Conservation (phyloP, 1,140 invertebrate species). For the Monomorium pharaonis region DNA sequence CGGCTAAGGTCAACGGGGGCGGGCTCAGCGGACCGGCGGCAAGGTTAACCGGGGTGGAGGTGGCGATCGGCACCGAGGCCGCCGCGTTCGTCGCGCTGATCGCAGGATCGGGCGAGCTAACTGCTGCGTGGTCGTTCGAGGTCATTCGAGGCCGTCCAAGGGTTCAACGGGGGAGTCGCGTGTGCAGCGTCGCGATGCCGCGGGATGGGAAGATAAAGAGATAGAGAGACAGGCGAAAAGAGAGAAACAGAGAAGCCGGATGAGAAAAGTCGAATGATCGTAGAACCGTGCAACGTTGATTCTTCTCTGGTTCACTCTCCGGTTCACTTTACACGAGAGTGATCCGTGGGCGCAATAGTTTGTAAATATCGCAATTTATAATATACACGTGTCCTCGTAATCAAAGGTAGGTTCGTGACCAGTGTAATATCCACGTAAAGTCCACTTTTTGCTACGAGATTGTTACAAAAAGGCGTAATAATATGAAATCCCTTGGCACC, state of each 20-base stretch:
- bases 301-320: slow-evolving; percentile 53
- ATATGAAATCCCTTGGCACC: not conserved
- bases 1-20: slow-evolving; percentile 85
- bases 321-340: not conserved
- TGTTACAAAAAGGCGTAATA: not conserved
- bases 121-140: slow-evolving; percentile 47
- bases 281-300: slow-evolving; percentile 49
- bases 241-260: slow-evolving; percentile 66
- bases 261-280: slow-evolving; percentile 60
- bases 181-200: slow-evolving; percentile 57
- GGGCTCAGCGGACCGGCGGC: slow-evolving; percentile 85
- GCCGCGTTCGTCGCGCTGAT: slow-evolving; percentile 59
- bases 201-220: slow-evolving; percentile 52
- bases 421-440: not conserved
- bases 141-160: slow-evolving; percentile 46
- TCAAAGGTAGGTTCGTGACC: slow-evolving; percentile 65
- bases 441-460: not conserved
- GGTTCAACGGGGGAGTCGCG: slow-evolving; percentile 40
- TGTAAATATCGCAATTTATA: not conserved
- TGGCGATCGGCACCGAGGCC: slow-evolving; percentile 76
- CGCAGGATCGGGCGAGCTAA: slow-evolving; percentile 58
- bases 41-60: slow-evolving; percentile 77
- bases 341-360: not conserved
- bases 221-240: slow-evolving; percentile 43
- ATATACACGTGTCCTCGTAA: not conserved